phyloP scores from a whole-genome alignment of 2,797 vertebrate species.

The Crypturellus tataupa region DNA sequence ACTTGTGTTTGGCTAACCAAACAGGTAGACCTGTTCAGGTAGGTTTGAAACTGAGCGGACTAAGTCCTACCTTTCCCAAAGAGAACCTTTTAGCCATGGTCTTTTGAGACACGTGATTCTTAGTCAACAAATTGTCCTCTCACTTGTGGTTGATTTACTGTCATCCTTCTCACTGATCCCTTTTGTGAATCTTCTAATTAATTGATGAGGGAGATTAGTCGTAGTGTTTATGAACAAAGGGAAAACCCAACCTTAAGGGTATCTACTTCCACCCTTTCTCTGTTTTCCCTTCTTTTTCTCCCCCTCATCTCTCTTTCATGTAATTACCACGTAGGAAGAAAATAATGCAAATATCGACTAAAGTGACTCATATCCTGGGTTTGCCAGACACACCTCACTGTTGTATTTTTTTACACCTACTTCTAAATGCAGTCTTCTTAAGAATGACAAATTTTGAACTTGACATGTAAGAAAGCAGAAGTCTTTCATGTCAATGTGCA shows the following conservation, averaged over 20 bases:
- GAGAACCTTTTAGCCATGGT: constrained; percentile 21
- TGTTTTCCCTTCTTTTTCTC: background rate
- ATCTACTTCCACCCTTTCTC: constrained; percentile 31
- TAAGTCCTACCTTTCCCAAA: background rate
- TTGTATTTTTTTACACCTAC: constrained; percentile 45
- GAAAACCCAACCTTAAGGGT: constrained; percentile 44
- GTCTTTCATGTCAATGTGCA: background rate
- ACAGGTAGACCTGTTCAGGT: background rate
- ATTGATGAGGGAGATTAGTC: constrained; percentile 3
- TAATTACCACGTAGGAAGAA: constrained; percentile 51
- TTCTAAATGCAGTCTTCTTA: background rate
- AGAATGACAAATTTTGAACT: constrained; percentile 46
- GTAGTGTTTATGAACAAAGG: background rate
- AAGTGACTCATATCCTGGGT: constrained; percentile 79
- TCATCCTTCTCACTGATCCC: constrained; percentile 40
- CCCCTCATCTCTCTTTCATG: background rate
- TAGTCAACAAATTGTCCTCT: constrained; percentile 54
- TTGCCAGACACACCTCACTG: constrained; percentile 58
- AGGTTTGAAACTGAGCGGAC: background rate
- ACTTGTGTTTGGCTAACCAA: background rate
- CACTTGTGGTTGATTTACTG: constrained; percentile 24
- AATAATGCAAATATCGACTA: constrained; percentile 59
- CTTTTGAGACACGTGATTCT: constrained; percentile 43
- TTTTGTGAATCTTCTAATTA: constrained; percentile 48
- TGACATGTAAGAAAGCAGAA: background rate